phyloP scores from a whole-genome alignment of 2,888 invertebrate species.

The Drosophila lutescens region DNA sequence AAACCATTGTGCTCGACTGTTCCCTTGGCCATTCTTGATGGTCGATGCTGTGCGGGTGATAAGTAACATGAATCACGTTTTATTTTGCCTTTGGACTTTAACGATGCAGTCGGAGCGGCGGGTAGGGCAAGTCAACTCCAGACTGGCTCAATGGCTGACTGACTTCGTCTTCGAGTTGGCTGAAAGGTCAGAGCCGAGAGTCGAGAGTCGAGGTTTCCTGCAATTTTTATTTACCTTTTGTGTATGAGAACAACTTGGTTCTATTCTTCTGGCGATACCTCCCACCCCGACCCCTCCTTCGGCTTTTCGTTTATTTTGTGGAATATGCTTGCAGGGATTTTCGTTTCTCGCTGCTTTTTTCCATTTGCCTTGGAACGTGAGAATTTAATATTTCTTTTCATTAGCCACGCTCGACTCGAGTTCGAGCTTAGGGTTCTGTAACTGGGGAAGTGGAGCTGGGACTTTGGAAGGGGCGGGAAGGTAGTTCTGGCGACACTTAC shows the following conservation, averaged over 20 bases:
- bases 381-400: slow-evolving; percentile 80
- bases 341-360: slow-evolving; percentile 29
- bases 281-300: not conserved
- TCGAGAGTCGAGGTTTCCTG: slow-evolving; percentile 45
- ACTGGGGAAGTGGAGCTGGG: slow-evolving; percentile 24
- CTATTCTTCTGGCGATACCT: slow-evolving; percentile 32
- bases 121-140: slow-evolving; percentile 30
- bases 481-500: slow-evolving; percentile 58
- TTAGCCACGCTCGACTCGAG: slow-evolving; percentile 61
- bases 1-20: slow-evolving; percentile 54
- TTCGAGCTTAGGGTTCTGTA: slow-evolving; percentile 15
- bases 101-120: slow-evolving; percentile 60
- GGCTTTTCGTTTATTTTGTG: slow-evolving; percentile 43
- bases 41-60: slow-evolving; percentile 77
- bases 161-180: slow-evolving; percentile 51
- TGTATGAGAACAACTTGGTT: slow-evolving; percentile 59
- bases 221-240: slow-evolving; percentile 78
- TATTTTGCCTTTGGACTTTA: slow-evolving; percentile 79
- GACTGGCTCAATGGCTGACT: slow-evolving; percentile 67
- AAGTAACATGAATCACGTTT: slow-evolving; percentile 81
- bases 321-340: slow-evolving; percentile 46
- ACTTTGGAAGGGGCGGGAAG: slow-evolving; percentile 10
- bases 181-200: slow-evolving; percentile 67
- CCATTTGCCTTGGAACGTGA: slow-evolving; percentile 69
- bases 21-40: slow-evolving; percentile 46